Percentiles rank a stretch among this genome's conserved stretches.
Conservation (phyloP, 2,113 vertebrate species). For the Cyphomyrus discorhynchus region DNA sequence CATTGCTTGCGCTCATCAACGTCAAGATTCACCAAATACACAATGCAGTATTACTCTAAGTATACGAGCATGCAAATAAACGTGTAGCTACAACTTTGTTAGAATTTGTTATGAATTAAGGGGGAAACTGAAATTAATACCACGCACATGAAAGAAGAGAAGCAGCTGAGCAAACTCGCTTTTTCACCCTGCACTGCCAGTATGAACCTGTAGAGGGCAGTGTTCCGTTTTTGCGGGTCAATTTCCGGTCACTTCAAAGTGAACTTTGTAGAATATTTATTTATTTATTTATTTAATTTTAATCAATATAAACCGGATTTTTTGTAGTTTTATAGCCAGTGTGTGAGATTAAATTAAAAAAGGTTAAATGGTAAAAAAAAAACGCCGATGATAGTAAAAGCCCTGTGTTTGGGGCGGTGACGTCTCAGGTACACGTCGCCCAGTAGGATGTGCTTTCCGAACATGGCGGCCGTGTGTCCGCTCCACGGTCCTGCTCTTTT, state of each 20-base stretch:
- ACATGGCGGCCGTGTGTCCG: conserved; percentile 71
- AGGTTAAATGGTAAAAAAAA: conserved; percentile 15
- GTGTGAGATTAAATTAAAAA: conserved; percentile 10
- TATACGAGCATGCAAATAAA: background rate
- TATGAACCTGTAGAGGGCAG: conserved; percentile 7
- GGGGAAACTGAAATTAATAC: background rate
- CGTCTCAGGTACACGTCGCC: conserved; percentile 77
- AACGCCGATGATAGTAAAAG: background rate
- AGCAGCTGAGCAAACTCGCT: background rate
- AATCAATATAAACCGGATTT: background rate
- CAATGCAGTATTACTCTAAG: background rate
- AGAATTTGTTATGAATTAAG: background rate
- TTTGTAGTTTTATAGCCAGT: conserved; percentile 15
- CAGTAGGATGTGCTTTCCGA: conserved; percentile 74
- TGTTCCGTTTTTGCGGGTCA: background rate
- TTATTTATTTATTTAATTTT: conserved; percentile 15
- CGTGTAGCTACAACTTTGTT: background rate
- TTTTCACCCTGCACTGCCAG: background rate
- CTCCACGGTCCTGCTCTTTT: conserved; percentile 55
- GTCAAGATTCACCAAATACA: background rate
- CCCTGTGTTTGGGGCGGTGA: conserved; percentile 56
- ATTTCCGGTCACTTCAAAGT: conserved; percentile 22
- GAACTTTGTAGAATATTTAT: conserved; percentile 14
- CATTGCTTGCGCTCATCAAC: background rate
- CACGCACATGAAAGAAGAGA: background rate